phyloP scores from a whole-genome alignment of 2,888 invertebrate genomes.

The Rotaria sp. region DNA sequence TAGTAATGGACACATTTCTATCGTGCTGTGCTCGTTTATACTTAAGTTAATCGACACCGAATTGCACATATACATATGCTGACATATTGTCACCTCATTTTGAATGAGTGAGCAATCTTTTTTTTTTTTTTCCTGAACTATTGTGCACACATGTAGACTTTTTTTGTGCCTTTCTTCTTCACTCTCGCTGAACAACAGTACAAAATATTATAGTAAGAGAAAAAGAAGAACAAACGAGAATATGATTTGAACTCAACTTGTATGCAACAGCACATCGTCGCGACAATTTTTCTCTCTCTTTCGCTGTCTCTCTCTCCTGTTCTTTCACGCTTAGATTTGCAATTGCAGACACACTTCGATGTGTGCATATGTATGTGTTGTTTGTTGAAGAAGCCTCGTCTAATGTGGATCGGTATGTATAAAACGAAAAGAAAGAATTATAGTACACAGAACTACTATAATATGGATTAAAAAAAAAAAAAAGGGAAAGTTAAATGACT shows the following conservation, averaged over 20 bases:
- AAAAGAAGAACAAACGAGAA: neutral
- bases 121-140: neutral
- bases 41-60: neutral
- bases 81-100: neutral
- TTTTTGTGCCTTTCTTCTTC: neutral
- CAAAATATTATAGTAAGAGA: neutral
- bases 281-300: neutral
- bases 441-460: neutral
- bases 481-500: neutral
- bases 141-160: neutral
- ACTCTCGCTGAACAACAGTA: neutral
- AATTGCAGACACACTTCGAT: neutral
- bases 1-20: neutral
- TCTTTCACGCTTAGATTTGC: neutral
- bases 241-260: constrained; percentile 5
- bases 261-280: neutral
- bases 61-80: neutral
- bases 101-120: neutral
- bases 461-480: neutral
- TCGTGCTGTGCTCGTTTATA: neutral
- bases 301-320: neutral
- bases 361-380: neutral
- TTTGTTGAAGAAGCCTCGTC: neutral
- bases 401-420: neutral
- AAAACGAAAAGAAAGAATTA: neutral